Evolutionary conservation across 1,140 invertebrate genomes (phyloP).

Genomic region (Neoseiulus cucumeris): DNA sequence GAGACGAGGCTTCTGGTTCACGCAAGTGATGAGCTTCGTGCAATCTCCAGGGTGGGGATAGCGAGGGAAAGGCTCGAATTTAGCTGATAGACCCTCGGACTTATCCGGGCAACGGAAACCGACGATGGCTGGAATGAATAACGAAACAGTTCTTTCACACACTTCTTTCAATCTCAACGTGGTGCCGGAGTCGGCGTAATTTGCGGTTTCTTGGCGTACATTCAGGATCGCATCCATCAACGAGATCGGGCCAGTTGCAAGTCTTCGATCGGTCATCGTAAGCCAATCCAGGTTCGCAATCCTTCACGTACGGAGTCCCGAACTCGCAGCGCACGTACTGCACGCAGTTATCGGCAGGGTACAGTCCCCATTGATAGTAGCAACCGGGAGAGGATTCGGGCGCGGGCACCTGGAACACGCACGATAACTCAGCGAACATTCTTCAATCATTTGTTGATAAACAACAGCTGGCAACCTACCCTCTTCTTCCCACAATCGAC

Average conservation of each 20-base stretch:
- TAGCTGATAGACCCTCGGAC: constrained; percentile 49
- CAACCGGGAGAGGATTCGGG: constrained; percentile 30
- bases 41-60: constrained; percentile 64
- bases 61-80: constrained; percentile 71
- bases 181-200: not conserved
- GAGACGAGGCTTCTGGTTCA: constrained; percentile 61
- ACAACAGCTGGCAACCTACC: constrained; percentile 34
- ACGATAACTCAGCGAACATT: not conserved
- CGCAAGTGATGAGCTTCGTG: constrained; percentile 69
- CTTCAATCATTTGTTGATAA: not conserved
- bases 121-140: constrained; percentile 27
- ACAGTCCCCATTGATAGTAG: constrained; percentile 69
- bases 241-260: constrained; percentile 80
- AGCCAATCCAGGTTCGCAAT: constrained; percentile 56
- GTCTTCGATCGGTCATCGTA: constrained; percentile 68
- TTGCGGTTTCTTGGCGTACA: constrained; percentile 29
- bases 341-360: constrained; percentile 52
- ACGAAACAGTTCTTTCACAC: not conserved
- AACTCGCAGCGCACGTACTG: constrained; percentile 65
- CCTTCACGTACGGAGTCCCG: constrained; percentile 50
- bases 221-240: constrained; percentile 61
- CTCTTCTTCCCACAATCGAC: constrained; percentile 64
- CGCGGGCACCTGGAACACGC: not conserved
- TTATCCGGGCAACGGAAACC: constrained; percentile 45
- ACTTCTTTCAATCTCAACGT: too few species aligned